Evolutionary conservation across 2,113 vertebrate genomes (phyloP).

Genomic region (Onychorhynchus coronatus): DNA sequence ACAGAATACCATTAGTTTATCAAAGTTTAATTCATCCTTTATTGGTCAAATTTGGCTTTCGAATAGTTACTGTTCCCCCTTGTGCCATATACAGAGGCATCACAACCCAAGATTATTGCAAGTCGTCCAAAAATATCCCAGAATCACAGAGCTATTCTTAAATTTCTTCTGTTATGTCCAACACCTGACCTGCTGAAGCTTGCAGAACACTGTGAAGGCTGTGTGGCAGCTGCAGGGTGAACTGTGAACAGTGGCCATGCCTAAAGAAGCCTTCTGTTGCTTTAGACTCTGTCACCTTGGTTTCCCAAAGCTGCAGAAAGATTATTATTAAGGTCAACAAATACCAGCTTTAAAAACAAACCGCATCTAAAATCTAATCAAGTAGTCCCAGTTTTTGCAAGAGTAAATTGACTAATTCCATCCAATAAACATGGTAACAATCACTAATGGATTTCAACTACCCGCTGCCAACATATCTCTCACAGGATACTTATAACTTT

Average conservation of each 20-base stretch:
- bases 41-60: not conserved
- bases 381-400: not conserved
- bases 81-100: not conserved
- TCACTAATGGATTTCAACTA: not conserved
- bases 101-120: not conserved
- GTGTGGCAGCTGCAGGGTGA: constrained; percentile 83
- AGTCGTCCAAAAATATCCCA: not conserved
- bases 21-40: not conserved
- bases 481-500: fast-evolving
- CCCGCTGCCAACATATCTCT: not conserved
- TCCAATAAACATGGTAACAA: not conserved
- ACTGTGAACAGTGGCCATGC: constrained; percentile 70
- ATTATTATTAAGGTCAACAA: not conserved
- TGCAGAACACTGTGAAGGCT: constrained; percentile 73
- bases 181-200: constrained; percentile 76
- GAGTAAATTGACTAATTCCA: not conserved
- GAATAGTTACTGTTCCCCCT: not conserved
- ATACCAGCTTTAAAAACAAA: not conserved
- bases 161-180: not conserved
- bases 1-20: not conserved
- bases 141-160: not conserved
- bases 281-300: constrained; percentile 91
- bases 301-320: constrained; percentile 89
- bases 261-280: constrained; percentile 90
- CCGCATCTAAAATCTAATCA: not conserved